Conservation (phyloP, 1,140 invertebrate genomes). For the Anastrepha ludens region DNA sequence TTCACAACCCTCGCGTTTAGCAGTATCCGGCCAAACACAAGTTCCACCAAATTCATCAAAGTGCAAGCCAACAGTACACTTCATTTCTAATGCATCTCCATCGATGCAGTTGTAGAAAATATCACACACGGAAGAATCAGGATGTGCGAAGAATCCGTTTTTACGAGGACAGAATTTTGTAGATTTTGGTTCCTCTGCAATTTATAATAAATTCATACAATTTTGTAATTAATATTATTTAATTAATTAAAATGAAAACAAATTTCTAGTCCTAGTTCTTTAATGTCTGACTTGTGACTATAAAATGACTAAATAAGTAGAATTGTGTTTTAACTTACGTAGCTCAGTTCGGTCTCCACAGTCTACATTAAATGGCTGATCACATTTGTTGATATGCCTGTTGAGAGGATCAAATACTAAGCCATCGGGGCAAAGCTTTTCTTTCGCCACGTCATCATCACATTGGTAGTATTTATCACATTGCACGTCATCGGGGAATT, state of each 20-base stretch:
- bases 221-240: not conserved
- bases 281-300: too few relatives aligned
- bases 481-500: slow-evolving; percentile 85
- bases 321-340: slow-evolving; percentile 80
- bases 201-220: not conserved
- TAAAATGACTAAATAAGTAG: too few relatives aligned
- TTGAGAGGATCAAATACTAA: slow-evolving; percentile 89
- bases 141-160: slow-evolving; percentile 93
- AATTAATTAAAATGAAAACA: slow-evolving; percentile 32
- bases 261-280: too few relatives aligned
- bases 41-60: slow-evolving; percentile 89
- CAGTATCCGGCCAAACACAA: slow-evolving; percentile 91
- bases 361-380: slow-evolving; percentile 92
- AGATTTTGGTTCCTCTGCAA: slow-evolving; percentile 84
- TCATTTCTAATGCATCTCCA: slow-evolving; percentile 85
- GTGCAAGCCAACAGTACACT: slow-evolving; percentile 88
- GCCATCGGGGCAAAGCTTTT: slow-evolving; percentile 89
- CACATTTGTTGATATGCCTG: slow-evolving; percentile 90
- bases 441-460: slow-evolving; percentile 81
- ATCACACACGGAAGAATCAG: slow-evolving; percentile 86
- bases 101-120: slow-evolving; percentile 93
- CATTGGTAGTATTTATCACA: slow-evolving; percentile 93
- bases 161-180: slow-evolving; percentile 84
- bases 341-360: slow-evolving; percentile 89
- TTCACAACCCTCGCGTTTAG: slow-evolving; percentile 84